Evolutionary conservation across 2,888 invertebrate species (phyloP).

Genomic region (Beris chalybata): DNA sequence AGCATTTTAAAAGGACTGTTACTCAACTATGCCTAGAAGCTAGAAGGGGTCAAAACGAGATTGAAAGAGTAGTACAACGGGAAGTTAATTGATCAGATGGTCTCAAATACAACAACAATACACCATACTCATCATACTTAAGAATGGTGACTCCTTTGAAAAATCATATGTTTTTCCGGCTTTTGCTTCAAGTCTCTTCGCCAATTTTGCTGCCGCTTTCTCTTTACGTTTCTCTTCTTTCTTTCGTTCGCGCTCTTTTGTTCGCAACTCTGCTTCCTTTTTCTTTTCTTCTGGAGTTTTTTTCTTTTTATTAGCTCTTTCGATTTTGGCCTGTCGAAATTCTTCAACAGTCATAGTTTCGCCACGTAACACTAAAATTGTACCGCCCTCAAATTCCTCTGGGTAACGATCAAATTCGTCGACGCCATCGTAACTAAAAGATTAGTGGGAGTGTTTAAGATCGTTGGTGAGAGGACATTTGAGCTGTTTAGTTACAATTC

Average conservation of each 20-base stretch:
- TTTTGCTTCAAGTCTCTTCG: constrained; percentile 44
- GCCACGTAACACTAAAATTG: constrained; percentile 57
- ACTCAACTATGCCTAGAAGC: too few relatives aligned
- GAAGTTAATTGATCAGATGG: background rate
- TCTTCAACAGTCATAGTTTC: constrained; percentile 55
- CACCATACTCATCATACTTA: background rate
- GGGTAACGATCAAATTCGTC: constrained; percentile 58
- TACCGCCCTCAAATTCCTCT: constrained; percentile 58
- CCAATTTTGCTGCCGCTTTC: constrained; percentile 1
- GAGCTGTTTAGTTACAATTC: constrained; percentile 59
- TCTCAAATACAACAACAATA: too few relatives aligned
- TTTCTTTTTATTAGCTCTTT: constrained; percentile 45
- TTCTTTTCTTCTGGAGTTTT: constrained; percentile 49
- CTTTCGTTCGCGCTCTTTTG: constrained; percentile 44
- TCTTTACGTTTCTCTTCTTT: constrained; percentile 41
- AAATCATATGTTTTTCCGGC: constrained; percentile 42
- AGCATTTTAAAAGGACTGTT: too few relatives aligned
- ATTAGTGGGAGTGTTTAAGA: background rate
- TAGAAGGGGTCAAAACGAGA: too few relatives aligned
- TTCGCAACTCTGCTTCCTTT: constrained; percentile 42
- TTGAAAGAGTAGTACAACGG: too few relatives aligned
- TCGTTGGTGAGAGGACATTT: background rate
- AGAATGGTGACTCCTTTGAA: constrained; percentile 1
- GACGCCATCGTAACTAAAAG: constrained; percentile 47
- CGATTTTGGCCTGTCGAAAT: constrained; percentile 46